A percentile compares a stretch with the other conserved stretches of the same genome.
Conservation (phyloP, 1,140 invertebrate genomes). For the fruit fly (Drosophila melanogaster) region Release_6_plus_ISO1_MT NT_033779.5:17300001-17300500, state of each 20-base stretch:
- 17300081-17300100: constrained; percentile 36
- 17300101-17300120: constrained; percentile 24
- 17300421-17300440: too few relatives aligned
- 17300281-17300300: too few relatives aligned
- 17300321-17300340: too few relatives aligned
- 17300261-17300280: background rate
- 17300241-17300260: background rate
- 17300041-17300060: constrained; percentile 53
- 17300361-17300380: too few relatives aligned
- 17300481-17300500: constrained; percentile 15
- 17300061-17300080: constrained; percentile 38
- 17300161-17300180: background rate
- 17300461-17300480: too few relatives aligned
- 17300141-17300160: background rate
- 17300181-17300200: background rate
- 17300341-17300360: too few relatives aligned
- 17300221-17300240: background rate
- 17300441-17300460: too few relatives aligned
- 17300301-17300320: too few relatives aligned
- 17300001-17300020: constrained; percentile 28
- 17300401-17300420: too few relatives aligned
- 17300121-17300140: constrained; percentile 20
- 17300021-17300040: constrained; percentile 46
- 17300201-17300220: background rate
- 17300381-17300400: too few relatives aligned